Base-by-base conservation (phyloP, 2,888 invertebrate species). In the Allolobophora icterica region DNA sequence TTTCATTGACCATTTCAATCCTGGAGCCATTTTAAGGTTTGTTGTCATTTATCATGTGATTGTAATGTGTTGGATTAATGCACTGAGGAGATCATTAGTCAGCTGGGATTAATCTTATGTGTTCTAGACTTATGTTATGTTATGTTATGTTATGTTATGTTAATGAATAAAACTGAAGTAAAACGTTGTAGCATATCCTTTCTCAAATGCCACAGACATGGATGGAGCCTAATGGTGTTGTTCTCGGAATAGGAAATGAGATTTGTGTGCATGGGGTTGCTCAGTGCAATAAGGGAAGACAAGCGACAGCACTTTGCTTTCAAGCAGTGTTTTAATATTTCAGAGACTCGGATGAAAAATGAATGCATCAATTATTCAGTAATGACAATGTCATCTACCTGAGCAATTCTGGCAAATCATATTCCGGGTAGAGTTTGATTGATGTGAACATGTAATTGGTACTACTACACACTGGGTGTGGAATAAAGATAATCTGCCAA, bases 401-500 rank as follows among this genome's bases (percentile, higher is more conserved):
- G 71, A n/a, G n/a, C n/a, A 71, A 71, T 71, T 71, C 6, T 6
- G 71, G n/a, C 71, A 71, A n/a, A 71, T 71, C 71, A n/a, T 71
- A 71, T 71, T 8, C 71, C n/a, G 30, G 71, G 30, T n/a, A n/a
- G 13, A 71, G n/a, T 71, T 71, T 71, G 71, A 71, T n/a, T 71
- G 71, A 71, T 71, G 71, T 71, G 71, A n/a, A 71, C 71, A 5
- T 71, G 71, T 71, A n/a, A 71, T 71, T n/a, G 71, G 71, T 71
- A n/a, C 71, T n/a, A 71, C 15, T n/a, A n/a, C 71, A 71, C n/a
- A 17, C n/a, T 71, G n/a, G n/a, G n/a, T 71, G n/a, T 71, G 71
- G n/a, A 71, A n/a, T 71, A 71, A n/a, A n/a, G 71, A 71, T n/a
- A 71, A n/a, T n/a, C 71, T 71, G 71, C 17, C 52, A 52, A 52